A percentile compares a stretch with the other conserved stretches of the same genome.
phyloP scores from a whole-genome alignment of 2,797 vertebrate species.

The Discoglossus pictus region DNA sequence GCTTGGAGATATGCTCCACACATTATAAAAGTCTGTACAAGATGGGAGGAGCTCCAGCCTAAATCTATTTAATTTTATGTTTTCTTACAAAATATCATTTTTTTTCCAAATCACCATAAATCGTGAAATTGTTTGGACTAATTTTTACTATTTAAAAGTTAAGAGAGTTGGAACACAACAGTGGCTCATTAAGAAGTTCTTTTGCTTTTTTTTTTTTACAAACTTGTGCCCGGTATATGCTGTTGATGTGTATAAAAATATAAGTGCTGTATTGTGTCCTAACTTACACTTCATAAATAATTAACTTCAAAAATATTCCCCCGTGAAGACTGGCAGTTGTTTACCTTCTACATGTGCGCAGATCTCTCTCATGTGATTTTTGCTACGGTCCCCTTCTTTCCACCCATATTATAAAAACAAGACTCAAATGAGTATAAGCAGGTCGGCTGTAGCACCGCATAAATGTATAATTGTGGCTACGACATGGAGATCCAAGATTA shows the following conservation, averaged over 20 bases:
- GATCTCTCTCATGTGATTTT: slow-evolving; percentile 8
- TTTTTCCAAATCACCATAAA: no score
- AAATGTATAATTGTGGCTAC: slow-evolving; percentile 1
- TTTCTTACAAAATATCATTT: no score
- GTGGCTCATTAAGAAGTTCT: no score
- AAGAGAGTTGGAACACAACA: no score
- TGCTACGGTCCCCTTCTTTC: slow-evolving; percentile 14
- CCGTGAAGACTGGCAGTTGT: slow-evolving; percentile 59
- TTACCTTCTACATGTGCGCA: slow-evolving; percentile 15
- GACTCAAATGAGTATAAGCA: slow-evolving; percentile 16
- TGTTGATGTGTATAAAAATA: slow-evolving; percentile 64
- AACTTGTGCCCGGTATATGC: slow-evolving; percentile 36
- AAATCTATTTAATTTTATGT: no score
- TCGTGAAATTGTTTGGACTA: no score
- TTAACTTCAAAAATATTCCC: slow-evolving; percentile 65
- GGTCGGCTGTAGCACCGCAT: not conserved
- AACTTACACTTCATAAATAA: slow-evolving; percentile 71
- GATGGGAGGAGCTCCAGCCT: no score
- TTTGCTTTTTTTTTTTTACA: no score
- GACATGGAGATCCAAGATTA: not conserved
- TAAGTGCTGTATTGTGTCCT: slow-evolving; percentile 70
- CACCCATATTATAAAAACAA: slow-evolving; percentile 14
- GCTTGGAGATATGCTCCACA: no score
- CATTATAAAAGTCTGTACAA: no score
- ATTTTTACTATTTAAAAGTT: no score